Conservation (phyloP, 2,888 invertebrate species). For the Leptinotarsa tumamoca region DNA sequence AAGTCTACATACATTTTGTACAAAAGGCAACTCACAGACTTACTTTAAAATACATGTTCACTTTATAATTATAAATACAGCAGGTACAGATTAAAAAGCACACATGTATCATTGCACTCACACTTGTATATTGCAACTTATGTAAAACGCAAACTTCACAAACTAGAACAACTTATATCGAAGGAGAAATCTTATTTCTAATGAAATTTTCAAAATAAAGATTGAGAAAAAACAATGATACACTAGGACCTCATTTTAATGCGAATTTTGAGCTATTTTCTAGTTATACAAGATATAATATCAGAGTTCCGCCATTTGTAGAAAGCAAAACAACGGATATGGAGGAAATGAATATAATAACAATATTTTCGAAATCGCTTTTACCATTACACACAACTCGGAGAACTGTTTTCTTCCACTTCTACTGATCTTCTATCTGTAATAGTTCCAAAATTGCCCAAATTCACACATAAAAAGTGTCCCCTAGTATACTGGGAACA, state of each 20-base stretch:
- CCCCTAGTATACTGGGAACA: too few species aligned
- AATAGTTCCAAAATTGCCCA: too few species aligned
- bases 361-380: too few species aligned
- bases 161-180: constrained; percentile 3
- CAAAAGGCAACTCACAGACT: constrained; percentile 28
- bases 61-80: constrained; percentile 19
- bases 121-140: constrained; percentile 20
- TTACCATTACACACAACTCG: too few species aligned
- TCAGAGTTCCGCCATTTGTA: too few species aligned
- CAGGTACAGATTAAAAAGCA: constrained; percentile 24
- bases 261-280: too few species aligned
- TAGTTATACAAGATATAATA: too few species aligned
- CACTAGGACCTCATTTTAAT: background rate
- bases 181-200: background rate
- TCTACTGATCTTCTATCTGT: too few species aligned
- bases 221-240: background rate
- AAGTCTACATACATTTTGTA: constrained; percentile 27
- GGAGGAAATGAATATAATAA: too few species aligned
- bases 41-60: constrained; percentile 20
- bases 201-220: background rate
- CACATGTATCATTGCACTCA: constrained; percentile 25
- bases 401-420: too few species aligned
- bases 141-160: constrained; percentile 3
- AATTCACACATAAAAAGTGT: too few species aligned
- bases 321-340: too few species aligned